Percentiles rank a stretch among this genome's conserved stretches.
These are phyloP conservation scores for Nezara viridula DNA, from an alignment of 2,888 invertebrate species.

Conservation along the genomic window DNA sequence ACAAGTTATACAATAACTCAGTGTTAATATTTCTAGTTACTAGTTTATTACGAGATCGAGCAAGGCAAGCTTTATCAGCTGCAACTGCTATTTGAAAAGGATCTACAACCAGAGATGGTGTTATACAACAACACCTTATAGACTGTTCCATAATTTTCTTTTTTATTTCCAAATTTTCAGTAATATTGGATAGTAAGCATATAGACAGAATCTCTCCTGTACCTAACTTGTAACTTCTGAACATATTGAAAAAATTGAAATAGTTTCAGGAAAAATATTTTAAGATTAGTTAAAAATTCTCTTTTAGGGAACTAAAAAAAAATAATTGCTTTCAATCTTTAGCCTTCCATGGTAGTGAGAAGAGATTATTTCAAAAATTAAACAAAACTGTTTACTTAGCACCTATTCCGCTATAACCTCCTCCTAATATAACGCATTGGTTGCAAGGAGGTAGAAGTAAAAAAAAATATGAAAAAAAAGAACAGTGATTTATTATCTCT, in stretches of 20 bases:
- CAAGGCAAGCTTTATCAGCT: conserved; percentile 76
- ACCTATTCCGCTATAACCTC: background rate
- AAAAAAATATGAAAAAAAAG: too few species aligned
- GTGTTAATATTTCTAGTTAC: conserved; percentile 76
- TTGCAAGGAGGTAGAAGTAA: background rate
- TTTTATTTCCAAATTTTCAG: conserved; percentile 73
- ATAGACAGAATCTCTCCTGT: conserved; percentile 58
- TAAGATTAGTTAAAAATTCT: background rate
- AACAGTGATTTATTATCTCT: too few species aligned
- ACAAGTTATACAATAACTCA: conserved; percentile 79
- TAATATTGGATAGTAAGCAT: conserved; percentile 71
- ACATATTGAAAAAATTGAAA: background rate
- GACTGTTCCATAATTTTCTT: conserved; percentile 73
- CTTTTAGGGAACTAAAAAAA: background rate
- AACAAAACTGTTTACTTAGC: background rate
- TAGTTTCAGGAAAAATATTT: background rate
- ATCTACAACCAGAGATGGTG: conserved; percentile 75
- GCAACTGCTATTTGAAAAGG: conserved; percentile 77
- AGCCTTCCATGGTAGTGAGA: background rate
- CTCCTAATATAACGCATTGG: background rate
- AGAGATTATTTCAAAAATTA: background rate
- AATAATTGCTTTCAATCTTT: background rate
- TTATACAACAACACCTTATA: conserved; percentile 76
- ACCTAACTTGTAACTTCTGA: background rate
- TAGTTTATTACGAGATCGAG: conserved; percentile 71